phyloP scores from a whole-genome alignment of 92 coral and sea anemone species.

The Metridium senile region DNA sequence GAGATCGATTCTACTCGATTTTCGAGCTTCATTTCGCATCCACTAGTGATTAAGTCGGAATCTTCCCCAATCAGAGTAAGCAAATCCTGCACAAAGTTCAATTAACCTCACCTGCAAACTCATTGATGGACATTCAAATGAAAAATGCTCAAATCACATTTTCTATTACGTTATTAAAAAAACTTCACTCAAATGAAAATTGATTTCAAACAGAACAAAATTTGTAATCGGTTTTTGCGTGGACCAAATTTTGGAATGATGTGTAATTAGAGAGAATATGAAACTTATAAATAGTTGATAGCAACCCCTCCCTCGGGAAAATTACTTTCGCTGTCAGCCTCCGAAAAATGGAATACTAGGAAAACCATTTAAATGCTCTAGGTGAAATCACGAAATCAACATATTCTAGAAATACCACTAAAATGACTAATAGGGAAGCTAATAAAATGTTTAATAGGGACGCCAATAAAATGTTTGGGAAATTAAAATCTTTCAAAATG shows the following conservation, averaged over 20 bases:
- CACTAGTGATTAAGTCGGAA: constrained; percentile 1
- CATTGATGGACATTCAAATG: neutral
- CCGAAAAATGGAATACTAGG: neutral
- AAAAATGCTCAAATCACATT: neutral
- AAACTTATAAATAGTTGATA: neutral
- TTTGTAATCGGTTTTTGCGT: neutral
- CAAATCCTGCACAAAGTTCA: neutral
- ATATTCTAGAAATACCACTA: too few relatives aligned
- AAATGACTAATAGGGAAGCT: too few relatives aligned
- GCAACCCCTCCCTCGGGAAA: neutral
- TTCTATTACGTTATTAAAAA: neutral
- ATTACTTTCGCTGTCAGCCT: neutral
- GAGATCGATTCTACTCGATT: neutral
- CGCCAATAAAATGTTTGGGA: too few relatives aligned
- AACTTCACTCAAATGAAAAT: neutral
- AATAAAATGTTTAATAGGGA: too few relatives aligned
- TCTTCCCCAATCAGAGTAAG: constrained; percentile 10
- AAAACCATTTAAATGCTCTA: neutral
- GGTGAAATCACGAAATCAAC: neutral
- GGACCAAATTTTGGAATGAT: neutral
- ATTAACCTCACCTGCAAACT: neutral
- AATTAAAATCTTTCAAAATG: too few relatives aligned
- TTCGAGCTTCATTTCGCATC: neutral
- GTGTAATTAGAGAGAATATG: neutral
- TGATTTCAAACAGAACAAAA: neutral